Percentiles rank a stretch among this genome's conserved stretches.
Conservation (phyloP, 1,140 invertebrate genomes). For the Dreissena rostriformis region DNA sequence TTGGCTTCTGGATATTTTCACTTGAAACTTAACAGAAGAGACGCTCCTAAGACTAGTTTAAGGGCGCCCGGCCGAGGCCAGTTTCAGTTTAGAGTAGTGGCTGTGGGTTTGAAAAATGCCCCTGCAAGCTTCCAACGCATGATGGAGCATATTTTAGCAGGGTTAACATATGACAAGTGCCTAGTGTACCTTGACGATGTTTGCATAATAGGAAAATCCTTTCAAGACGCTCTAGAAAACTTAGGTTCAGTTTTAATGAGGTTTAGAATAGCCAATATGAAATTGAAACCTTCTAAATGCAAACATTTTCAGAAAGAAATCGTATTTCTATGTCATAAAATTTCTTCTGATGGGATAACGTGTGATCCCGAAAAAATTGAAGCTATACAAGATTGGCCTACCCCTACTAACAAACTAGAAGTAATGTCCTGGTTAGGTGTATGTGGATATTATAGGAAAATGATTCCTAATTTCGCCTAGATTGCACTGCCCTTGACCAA, state of each 20-base stretch:
- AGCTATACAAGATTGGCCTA: conserved; percentile 71
- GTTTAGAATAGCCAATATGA: conserved; percentile 3
- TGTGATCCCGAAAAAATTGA: no score
- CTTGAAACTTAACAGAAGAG: conserved; percentile 24
- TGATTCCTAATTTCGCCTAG: conserved; percentile 28
- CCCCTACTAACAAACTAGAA: conserved; percentile 72
- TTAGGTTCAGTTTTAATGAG: background rate
- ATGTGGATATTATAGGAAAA: conserved; percentile 31
- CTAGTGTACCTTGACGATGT: conserved; percentile 54
- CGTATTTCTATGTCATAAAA: conserved; percentile 1
- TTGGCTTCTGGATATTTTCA: conserved; percentile 15
- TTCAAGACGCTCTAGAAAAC: conserved; percentile 11
- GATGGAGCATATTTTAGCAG: conserved; percentile 59
- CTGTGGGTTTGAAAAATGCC: no score
- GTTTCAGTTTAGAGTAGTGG: no score
- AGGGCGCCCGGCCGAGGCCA: background rate
- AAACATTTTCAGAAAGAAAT: conserved; percentile 21
- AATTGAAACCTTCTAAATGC: conserved; percentile 22
- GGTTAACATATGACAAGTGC: conserved; percentile 43
- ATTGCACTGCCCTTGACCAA: conserved; percentile 29
- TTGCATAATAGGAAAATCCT: conserved; percentile 32
- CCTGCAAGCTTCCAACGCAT: conserved; percentile 65
- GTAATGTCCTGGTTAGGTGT: conserved; percentile 62
- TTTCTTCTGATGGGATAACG: conserved; percentile 38
- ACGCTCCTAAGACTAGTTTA: conserved; percentile 36